Evolutionary conservation across 2,797 vertebrate species (phyloP).

Genomic region (Mustela erminea): DNA sequence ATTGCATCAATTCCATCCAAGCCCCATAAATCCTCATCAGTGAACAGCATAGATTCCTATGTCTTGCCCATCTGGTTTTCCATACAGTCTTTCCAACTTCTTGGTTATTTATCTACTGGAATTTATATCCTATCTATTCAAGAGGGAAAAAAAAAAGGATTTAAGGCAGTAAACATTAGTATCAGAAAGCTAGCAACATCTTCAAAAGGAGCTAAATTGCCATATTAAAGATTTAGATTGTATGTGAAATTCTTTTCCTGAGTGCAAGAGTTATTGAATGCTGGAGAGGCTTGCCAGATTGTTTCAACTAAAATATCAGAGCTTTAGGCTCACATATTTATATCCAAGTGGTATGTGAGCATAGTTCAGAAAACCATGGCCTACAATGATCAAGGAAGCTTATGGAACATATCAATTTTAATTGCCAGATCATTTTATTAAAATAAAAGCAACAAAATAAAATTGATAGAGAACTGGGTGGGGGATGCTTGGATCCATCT

Average conservation of each 20-base stretch:
- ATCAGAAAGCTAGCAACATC: slow-evolving; percentile 35
- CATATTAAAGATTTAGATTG: slow-evolving; percentile 60
- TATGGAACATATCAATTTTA: background rate
- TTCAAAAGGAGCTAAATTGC: slow-evolving; percentile 60
- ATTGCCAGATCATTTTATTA: background rate
- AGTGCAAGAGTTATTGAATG: slow-evolving; percentile 53
- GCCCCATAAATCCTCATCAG: slow-evolving; percentile 73
- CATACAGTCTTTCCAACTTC: slow-evolving; percentile 58
- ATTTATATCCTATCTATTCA: slow-evolving; percentile 36
- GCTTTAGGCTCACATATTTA: background rate
- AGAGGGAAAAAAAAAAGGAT: background rate
- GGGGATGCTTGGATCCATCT: background rate
- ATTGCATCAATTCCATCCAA: slow-evolving; percentile 60
- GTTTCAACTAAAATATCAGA: slow-evolving; percentile 59
- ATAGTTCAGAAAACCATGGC: background rate
- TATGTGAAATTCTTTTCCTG: slow-evolving; percentile 29
- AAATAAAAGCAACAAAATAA: slow-evolving; percentile 35
- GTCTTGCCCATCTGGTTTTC: slow-evolving; percentile 71
- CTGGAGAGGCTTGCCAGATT: background rate
- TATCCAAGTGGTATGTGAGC: background rate
- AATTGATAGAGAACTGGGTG: background rate
- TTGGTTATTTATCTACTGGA: slow-evolving; percentile 63
- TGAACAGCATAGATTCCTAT: slow-evolving; percentile 65
- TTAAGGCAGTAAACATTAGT: slow-evolving; percentile 50
- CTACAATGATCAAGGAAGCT: background rate